Evolutionary conservation across 2,888 invertebrate species (phyloP).

Genomic region (Temnothorax ravouxi): DNA sequence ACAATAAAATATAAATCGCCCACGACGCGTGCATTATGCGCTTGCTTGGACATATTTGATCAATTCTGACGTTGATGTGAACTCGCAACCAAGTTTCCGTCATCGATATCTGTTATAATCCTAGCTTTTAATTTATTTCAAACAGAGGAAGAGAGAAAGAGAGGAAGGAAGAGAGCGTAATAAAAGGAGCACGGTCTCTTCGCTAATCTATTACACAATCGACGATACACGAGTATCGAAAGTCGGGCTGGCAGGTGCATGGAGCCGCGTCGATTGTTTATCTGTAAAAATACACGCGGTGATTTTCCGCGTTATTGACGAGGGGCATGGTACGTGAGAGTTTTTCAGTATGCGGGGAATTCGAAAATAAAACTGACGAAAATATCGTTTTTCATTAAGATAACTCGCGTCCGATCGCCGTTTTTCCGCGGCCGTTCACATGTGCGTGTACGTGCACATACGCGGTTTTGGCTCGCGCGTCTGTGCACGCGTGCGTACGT

Average conservation of each 20-base stretch:
- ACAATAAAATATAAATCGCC: not conserved
- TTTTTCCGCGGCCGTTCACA: not conserved
- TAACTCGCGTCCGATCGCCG: conserved; percentile 28
- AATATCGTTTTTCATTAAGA: conserved; percentile 43
- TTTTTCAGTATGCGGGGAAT: conserved; percentile 36
- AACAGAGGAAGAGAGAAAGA: not conserved
- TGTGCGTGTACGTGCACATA: too few species aligned
- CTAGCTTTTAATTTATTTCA: not conserved
- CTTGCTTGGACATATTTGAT: conserved; percentile 3
- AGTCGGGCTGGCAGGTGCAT: not conserved
- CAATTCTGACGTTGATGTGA: not conserved
- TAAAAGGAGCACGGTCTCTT: not conserved
- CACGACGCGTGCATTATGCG: not conserved
- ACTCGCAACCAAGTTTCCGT: conserved; percentile 20
- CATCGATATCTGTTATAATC: conserved; percentile 1
- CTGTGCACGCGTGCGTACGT: not conserved
- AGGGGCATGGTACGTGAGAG: conserved; percentile 32
- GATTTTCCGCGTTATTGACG: conserved; percentile 44
- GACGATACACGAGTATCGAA: not conserved
- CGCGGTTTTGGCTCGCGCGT: too few species aligned
- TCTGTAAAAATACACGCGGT: conserved; percentile 37
- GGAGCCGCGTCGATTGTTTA: conserved; percentile 31
- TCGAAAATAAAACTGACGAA: conserved; percentile 41
- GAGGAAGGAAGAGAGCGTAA: not conserved
- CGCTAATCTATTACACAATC: conserved; percentile 21